phyloP scores from a whole-genome alignment of 2,113 vertebrate genomes.

The Sinocyclocheilus anshuiensis region DNA sequence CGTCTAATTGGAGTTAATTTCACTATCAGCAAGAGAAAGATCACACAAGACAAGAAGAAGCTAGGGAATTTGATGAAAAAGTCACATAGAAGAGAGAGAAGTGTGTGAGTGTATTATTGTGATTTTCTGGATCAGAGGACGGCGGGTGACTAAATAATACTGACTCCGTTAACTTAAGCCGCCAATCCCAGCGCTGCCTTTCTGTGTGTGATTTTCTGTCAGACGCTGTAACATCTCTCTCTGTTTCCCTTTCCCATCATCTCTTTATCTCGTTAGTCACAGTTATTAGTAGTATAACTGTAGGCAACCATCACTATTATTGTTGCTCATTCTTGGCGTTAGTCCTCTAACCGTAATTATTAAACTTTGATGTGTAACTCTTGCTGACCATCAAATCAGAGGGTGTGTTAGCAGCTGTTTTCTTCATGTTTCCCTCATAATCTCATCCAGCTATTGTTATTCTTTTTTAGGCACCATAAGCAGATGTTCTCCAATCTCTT shows the following conservation, averaged over 20 bases:
- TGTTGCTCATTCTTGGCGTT: background rate
- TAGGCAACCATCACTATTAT: background rate
- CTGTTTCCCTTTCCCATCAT: background rate
- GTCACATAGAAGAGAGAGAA: too few relatives aligned
- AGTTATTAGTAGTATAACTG: background rate
- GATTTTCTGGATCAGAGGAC: background rate
- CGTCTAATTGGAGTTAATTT: background rate
- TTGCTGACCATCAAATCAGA: background rate
- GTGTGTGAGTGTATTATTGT: constrained; percentile 30
- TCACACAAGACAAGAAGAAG: background rate
- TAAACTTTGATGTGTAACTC: background rate
- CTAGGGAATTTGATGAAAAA: too few relatives aligned
- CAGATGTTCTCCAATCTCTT: background rate
- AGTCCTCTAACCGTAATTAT: background rate
- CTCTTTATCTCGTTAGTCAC: background rate
- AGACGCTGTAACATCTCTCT: background rate
- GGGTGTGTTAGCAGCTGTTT: background rate
- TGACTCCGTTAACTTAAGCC: constrained; percentile 24
- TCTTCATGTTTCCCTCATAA: background rate
- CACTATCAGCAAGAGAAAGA: background rate
- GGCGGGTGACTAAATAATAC: background rate
- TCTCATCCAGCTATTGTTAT: too few relatives aligned
- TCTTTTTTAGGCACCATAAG: background rate
- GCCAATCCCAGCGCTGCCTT: constrained; percentile 11
- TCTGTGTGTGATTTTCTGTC: constrained; percentile 26